Percentiles rank a stretch among this genome's conserved stretches.
Conservation (phyloP, 2,888 invertebrate genomes). For the Scaptomyza tumidula region DNA sequence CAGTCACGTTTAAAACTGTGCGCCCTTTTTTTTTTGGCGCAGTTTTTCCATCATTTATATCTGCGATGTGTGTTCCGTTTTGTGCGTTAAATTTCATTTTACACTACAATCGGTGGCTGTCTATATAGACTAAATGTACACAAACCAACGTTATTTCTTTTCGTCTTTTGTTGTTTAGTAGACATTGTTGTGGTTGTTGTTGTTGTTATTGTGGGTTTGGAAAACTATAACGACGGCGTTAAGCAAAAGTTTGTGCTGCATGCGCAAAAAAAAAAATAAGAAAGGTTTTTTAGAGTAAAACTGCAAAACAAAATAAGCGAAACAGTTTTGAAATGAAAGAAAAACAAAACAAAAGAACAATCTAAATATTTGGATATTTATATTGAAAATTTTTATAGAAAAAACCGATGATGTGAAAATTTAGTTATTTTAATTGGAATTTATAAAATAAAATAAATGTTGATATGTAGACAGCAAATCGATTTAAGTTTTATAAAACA, state of each 20-base stretch:
- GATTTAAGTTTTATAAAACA: not conserved
- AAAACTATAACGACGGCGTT: constrained; percentile 68
- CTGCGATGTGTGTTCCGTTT: constrained; percentile 4
- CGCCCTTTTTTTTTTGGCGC: constrained; percentile 54
- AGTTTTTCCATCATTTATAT: constrained; percentile 43
- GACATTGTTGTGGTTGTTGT: constrained; percentile 40
- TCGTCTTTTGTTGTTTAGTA: constrained; percentile 21
- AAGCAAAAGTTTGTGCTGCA: constrained; percentile 60
- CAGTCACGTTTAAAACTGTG: constrained; percentile 77
- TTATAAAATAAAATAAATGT: not conserved
- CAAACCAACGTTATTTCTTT: constrained; percentile 8
- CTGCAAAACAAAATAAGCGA: not conserved
- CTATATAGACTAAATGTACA: constrained; percentile 34
- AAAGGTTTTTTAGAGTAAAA: constrained; percentile 10
- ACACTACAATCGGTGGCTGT: not conserved
- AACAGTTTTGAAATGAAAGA: not conserved
- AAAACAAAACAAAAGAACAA: not conserved
- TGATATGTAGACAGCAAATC: constrained; percentile 2
- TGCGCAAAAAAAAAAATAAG: constrained; percentile 48
- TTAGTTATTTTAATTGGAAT: not conserved
- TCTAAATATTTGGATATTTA: constrained; percentile 3
- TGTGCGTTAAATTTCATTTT: constrained; percentile 29
- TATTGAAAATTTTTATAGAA: not conserved
- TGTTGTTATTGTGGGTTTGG: constrained; percentile 27
- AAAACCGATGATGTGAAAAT: not conserved